These are phyloP conservation scores for Leptinotarsa tumamoca DNA, from an alignment of 2,888 invertebrate species.

Conservation along the genomic window DNA sequence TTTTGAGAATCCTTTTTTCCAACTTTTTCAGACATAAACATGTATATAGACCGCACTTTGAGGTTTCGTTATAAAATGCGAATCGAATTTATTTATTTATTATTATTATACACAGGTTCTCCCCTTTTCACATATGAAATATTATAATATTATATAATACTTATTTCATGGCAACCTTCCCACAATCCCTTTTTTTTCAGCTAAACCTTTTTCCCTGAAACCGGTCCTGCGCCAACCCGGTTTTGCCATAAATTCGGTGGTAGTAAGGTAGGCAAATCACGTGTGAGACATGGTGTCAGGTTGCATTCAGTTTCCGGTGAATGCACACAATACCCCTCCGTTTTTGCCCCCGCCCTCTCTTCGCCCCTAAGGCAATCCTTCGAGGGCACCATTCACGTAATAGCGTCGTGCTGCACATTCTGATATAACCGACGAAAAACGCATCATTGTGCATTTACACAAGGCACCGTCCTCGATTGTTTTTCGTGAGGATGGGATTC, in stretches of 20 bases:
- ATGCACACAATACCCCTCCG: constrained; percentile 37
- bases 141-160: no score
- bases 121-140: no score
- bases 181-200: not conserved
- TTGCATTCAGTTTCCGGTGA: constrained; percentile 58
- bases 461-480: constrained; percentile 23
- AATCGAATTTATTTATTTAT: not conserved
- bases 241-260: constrained; percentile 41
- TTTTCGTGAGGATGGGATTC: constrained; percentile 38
- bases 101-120: no score
- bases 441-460: constrained; percentile 25
- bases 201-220: constrained; percentile 6
- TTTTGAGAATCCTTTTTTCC: no score
- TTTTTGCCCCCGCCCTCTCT: constrained; percentile 3
- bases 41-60: not conserved
- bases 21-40: no score
- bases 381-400: constrained; percentile 27
- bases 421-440: constrained; percentile 30
- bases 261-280: constrained; percentile 58
- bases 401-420: constrained; percentile 30
- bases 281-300: constrained; percentile 57
- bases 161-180: not conserved
- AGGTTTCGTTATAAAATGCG: not conserved
- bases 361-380: constrained; percentile 3
- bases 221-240: constrained; percentile 28